phyloP scores from a whole-genome alignment of 2,113 vertebrate genomes.

The Colossoma macropomum region DNA sequence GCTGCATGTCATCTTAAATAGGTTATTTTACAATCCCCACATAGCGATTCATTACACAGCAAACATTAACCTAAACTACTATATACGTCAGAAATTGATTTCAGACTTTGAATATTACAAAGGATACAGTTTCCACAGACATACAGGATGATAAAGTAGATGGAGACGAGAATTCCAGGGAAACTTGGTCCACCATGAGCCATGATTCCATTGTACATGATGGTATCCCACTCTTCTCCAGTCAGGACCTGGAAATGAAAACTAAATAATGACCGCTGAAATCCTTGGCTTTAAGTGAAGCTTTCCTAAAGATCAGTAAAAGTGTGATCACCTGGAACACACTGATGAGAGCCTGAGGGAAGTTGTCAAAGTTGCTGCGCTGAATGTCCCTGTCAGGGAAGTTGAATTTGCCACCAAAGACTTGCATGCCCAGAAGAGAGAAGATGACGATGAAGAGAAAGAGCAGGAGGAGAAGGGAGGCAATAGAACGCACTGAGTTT shows the following conservation, averaged over 20 bases:
- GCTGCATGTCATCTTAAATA: too few species aligned
- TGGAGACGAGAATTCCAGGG: constrained; percentile 90
- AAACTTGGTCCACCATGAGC: constrained; percentile 89
- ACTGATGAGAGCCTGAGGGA: constrained; percentile 95
- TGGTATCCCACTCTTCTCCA: constrained; percentile 92
- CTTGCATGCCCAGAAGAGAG: constrained; percentile 96
- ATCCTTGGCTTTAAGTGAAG: neutral
- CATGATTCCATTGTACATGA: constrained; percentile 97
- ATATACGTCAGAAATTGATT: too few species aligned
- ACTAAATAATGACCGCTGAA: neutral
- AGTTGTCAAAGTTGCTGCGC: constrained; percentile 96
- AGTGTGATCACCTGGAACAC: constrained; percentile 89
- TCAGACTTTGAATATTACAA: neutral
- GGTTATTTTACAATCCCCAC: too few species aligned
- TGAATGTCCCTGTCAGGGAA: constrained; percentile 83
- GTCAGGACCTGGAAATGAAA: constrained; percentile 84
- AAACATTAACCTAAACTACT: too few species aligned
- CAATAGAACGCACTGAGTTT: constrained; percentile 95
- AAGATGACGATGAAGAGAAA: constrained; percentile 97
- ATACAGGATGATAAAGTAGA: constrained; percentile 94
- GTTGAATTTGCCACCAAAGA: constrained; percentile 95
- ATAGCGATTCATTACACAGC: too few species aligned
- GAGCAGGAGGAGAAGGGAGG: constrained; percentile 93
- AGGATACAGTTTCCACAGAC: constrained; percentile 98
- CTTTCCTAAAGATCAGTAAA: neutral